Evolutionary conservation across 2,888 invertebrate species (phyloP), one percentile per base, ranked within the genome.

Genomic region (Marronus borbonicus): DNA sequence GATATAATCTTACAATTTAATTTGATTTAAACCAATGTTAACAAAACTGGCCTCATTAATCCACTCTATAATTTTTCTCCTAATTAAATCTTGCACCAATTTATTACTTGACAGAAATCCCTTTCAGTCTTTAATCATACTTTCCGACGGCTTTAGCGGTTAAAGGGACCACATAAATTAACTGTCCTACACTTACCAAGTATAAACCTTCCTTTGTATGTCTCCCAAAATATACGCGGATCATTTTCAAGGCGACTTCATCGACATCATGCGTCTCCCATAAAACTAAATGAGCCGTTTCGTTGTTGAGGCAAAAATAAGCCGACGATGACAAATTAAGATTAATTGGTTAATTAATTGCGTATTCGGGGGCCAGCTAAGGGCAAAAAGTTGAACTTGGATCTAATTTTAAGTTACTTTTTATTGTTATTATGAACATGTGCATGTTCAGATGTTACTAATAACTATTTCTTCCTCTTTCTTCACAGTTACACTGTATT

Each of bases 291-390:
- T 44, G 55, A 52, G 28, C 76, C 64, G 75, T 66, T 76, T 55
- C 75, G 52, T 66, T 55, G 31, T 66, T 52, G 52, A 28, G 44
- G 44, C 55, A 58, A 76, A 76, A 76, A 31, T 76, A 76, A 68
- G 49, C 58, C 66, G 65, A 66, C 50, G 75, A 75, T 49, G 76
- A 76, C 76, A 76, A 76, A 76, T 76, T 76, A 76, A 76, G 66
- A 76, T 76, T 76, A 76, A 76, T 76, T 76, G 76, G 66, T 76
- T 76, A 76, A 76, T 76, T 76, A 76, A 76, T 76, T 76, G 76
- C 76, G 66, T 72, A 72, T 72, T 72, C 58, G 72, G 58, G n/a
- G 52, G 52, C 52, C 49, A 44, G 44, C 66, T 8, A 28, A 7
- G 12, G 49, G 24, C 49, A 49, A 49, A 65, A 49, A 52, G 5